Evolutionary conservation across 2,113 vertebrate species (phyloP), one percentile per base, ranked within the genome.

Genomic region (Spheniscus mendiculus): DNA sequence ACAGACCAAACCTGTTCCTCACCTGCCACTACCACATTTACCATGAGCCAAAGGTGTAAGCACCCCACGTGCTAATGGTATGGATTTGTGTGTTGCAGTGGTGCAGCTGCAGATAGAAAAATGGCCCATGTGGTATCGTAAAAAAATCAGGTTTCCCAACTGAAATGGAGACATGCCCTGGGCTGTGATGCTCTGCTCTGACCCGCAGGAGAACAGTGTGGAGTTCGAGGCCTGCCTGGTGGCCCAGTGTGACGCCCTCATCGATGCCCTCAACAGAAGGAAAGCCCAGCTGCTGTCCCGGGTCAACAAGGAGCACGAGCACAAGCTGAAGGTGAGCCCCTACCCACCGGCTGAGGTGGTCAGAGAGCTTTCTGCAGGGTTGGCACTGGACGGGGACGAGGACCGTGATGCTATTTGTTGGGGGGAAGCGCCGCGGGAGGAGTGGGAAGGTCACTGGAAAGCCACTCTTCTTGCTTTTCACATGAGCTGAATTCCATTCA

Each of bases 171-270:
- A 3, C 0, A 0, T 29, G 9, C 15, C 44, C 26, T 2, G 2
- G 9, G n/a, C 49, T 78, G 29, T 84, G 88, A 89, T 17, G 10
- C 9, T 78, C 58, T 83, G 26, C 69, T 96, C 26, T 97, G 63
- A 78, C 73, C 44, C 6, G 0, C 98, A 99, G 99, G 99, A 99
- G 98, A 99, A 99, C 97, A 99, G 99, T 0, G 99, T 99, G 98
- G 99, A 99, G 98, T 99, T 99, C 2, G 99, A 99, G 91, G 99
- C 99, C 32, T 99, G 99, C 93, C 96, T 99, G 96, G 99, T 99
- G 77, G 99, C 99, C 21, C 99, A 99, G 95, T 99, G 99, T n/a
- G 99, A 99, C 0, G 99, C 99, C 44, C 99, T 99, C 91, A 99
- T 99, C 3, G 99, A 99, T 0, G 99, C 99, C 61, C 98, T 99